phyloP scores from a whole-genome alignment of 2,113 vertebrate genomes.

The Hypanus sabinus region DNA sequence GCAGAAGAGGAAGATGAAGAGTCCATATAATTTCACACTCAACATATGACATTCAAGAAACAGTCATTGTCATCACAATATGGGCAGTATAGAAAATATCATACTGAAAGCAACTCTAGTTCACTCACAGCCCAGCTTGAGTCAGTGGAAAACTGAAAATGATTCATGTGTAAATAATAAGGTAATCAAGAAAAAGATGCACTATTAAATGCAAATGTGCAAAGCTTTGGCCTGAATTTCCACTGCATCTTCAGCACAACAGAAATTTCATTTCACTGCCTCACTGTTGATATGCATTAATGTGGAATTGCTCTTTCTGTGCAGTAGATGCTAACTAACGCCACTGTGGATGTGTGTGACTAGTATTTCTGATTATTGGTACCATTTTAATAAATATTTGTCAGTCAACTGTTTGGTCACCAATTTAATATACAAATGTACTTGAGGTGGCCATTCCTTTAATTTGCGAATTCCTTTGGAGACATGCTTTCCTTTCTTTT shows the following conservation, averaged over 20 bases:
- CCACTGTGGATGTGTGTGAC: neutral
- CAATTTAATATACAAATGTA: neutral
- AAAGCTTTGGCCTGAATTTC: neutral
- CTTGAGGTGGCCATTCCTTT: neutral
- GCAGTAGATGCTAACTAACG: neutral
- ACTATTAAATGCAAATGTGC: neutral
- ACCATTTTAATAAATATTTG: neutral
- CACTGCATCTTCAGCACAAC: neutral
- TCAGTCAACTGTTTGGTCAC: neutral
- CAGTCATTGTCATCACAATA: no score
- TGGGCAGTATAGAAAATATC: no score
- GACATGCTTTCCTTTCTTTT: neutral
- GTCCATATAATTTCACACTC: no score
- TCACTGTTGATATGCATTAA: neutral
- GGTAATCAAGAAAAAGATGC: neutral
- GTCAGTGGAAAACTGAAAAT: no score
- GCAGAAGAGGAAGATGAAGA: no score
- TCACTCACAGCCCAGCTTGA: no score
- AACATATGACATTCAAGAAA: no score
- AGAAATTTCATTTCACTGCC: neutral
- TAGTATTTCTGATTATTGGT: neutral
- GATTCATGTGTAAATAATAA: neutral
- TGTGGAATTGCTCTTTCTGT: neutral
- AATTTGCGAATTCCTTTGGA: neutral
- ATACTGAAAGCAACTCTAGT: no score